These are phyloP conservation scores for Balaeniceps rex DNA, from an alignment of 2,113 vertebrate genomes.

Conservation along the genomic window DNA sequence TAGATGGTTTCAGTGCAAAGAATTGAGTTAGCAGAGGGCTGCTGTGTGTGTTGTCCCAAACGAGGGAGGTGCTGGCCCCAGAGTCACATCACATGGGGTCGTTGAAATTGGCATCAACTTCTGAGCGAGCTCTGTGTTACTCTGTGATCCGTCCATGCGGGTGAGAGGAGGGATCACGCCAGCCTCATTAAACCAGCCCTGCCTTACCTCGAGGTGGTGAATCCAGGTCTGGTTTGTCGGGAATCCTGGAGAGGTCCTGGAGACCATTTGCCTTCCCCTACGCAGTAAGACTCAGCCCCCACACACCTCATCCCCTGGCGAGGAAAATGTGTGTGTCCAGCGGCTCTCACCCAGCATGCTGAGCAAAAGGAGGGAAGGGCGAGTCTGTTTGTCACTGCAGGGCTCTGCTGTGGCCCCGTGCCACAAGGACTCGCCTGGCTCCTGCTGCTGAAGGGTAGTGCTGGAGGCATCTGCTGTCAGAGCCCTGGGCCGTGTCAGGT, in stretches of 20 bases:
- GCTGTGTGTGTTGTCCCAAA: background rate
- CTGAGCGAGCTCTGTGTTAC: background rate
- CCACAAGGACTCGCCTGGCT: background rate
- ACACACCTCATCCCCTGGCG: background rate
- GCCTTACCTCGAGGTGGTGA: background rate
- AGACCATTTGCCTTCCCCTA: background rate
- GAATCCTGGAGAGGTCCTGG: background rate
- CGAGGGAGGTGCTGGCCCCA: background rate
- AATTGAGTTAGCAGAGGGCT: background rate
- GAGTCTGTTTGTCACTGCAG: background rate
- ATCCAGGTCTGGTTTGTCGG: background rate
- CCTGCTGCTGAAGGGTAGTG: too few species aligned
- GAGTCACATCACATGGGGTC: background rate
- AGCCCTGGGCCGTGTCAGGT: background rate
- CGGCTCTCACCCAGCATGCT: background rate
- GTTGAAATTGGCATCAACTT: background rate
- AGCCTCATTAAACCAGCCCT: background rate
- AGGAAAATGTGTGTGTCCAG: background rate
- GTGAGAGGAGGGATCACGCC: background rate
- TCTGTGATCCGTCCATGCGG: accelerated
- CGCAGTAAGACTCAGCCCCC: background rate
- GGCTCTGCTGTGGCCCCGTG: background rate
- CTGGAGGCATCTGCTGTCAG: background rate
- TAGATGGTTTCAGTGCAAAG: background rate
- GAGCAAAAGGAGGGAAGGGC: background rate